phyloP scores from a whole-genome alignment of 2,888 invertebrate species.

The Dichetophora obliterata region DNA sequence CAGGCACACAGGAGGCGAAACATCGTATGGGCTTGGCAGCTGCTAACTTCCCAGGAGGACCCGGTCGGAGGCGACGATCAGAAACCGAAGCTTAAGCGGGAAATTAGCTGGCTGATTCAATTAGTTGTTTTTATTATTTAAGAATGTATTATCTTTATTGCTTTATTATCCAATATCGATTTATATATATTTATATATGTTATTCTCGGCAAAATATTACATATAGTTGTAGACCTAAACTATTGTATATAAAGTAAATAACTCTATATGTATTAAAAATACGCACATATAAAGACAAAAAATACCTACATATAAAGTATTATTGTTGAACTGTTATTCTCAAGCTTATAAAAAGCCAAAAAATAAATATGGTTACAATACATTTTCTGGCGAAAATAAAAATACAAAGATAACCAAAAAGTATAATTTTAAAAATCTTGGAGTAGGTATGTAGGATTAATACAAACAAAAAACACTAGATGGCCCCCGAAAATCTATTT shows the following conservation, averaged over 20 bases:
- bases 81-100: slow-evolving; percentile 66
- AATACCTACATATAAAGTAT: slow-evolving; percentile 36
- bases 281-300: slow-evolving; percentile 30
- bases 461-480: slow-evolving; percentile 31
- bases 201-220: too few species aligned
- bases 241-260: slow-evolving; percentile 33
- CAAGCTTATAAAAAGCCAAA: slow-evolving; percentile 48
- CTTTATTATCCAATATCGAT: too few species aligned
- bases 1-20: slow-evolving; percentile 90
- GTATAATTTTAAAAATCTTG: slow-evolving; percentile 56
- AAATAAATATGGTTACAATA: slow-evolving; percentile 1
- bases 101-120: background rate
- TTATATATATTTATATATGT: too few species aligned
- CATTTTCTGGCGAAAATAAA: slow-evolving; percentile 39
- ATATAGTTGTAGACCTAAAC: slow-evolving; percentile 10
- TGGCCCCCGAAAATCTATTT: slow-evolving; percentile 27
- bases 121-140: slow-evolving; percentile 4
- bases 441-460: slow-evolving; percentile 60
- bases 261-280: slow-evolving; percentile 21
- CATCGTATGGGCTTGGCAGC: slow-evolving; percentile 92
- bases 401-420: background rate
- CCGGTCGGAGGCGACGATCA: slow-evolving; percentile 87
- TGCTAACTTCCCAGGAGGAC: slow-evolving; percentile 90
- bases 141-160: background rate
- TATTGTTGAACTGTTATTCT: slow-evolving; percentile 61